These are phyloP conservation scores for Tetramorium alpestre DNA, from an alignment of 1,140 invertebrate genomes.

Conservation along the genomic window DNA sequence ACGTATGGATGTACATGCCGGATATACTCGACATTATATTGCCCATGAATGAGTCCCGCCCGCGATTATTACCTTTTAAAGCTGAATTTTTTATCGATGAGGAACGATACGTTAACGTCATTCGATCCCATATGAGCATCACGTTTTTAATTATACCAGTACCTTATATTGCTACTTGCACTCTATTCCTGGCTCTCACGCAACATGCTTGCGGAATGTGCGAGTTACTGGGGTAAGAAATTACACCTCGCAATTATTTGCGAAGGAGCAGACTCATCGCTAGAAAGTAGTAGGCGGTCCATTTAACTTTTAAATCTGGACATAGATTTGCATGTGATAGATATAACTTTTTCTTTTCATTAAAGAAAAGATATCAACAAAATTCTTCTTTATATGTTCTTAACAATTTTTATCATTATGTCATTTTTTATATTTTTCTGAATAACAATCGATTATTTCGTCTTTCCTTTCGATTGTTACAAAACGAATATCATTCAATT, in stretches of 20 bases:
- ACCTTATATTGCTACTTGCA: background rate
- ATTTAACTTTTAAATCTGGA: no score
- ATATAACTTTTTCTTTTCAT: no score
- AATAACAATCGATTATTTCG: background rate
- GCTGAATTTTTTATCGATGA: background rate
- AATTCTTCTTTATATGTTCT: no score
- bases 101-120: background rate
- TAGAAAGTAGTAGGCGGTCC: background rate
- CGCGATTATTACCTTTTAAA: background rate
- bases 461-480: background rate
- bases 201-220: conserved; percentile 38
- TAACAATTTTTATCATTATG: no score
- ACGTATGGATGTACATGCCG: background rate
- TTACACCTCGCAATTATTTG: background rate
- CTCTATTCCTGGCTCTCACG: background rate
- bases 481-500: background rate
- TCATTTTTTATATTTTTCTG: no score
- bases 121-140: background rate
- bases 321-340: no score
- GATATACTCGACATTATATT: conserved; percentile 24
- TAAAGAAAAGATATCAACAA: no score
- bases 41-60: conserved; percentile 20
- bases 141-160: fast-evolving
- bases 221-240: conserved; percentile 16
- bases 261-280: conserved; percentile 4